phyloP scores from a whole-genome alignment of 2,888 invertebrate genomes.

The Glyphotaelius pellucidus region DNA sequence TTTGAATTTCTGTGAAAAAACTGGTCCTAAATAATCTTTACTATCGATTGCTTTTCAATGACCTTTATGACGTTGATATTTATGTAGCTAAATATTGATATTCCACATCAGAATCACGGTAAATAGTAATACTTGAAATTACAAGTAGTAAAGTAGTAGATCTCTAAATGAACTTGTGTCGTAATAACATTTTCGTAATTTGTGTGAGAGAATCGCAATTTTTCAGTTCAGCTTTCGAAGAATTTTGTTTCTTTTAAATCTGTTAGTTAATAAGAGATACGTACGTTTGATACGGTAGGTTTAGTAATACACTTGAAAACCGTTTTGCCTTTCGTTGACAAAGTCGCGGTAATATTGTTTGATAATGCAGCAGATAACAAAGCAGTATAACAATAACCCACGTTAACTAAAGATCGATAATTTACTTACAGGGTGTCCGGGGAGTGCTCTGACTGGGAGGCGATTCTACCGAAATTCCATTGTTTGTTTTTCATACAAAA shows the following conservation, averaged over 20 bases:
- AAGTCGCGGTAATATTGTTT: too few species aligned
- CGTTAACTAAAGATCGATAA: too few species aligned
- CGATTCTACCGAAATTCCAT: too few species aligned
- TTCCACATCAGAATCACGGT: background rate
- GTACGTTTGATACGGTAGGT: too few species aligned
- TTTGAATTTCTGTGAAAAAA: too few species aligned
- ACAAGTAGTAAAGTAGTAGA: background rate
- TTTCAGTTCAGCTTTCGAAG: conserved; percentile 40
- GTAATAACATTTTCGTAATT: background rate
- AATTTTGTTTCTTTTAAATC: background rate
- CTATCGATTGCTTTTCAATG: background rate
- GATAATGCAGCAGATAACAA: too few species aligned
- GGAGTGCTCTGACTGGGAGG: too few species aligned
- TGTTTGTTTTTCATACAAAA: too few species aligned
- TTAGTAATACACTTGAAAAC: background rate
- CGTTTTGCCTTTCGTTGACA: background rate
- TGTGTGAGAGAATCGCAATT: background rate
- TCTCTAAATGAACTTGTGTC: background rate
- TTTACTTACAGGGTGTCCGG: too few species aligned
- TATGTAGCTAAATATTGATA: background rate
- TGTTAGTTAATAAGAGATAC: too few species aligned
- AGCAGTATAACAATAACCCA: too few species aligned
- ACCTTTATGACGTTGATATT: background rate
- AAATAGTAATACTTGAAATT: background rate
- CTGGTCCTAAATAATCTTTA: too few species aligned